phyloP scores from a whole-genome alignment of 1,140 invertebrate genomes.

The Drosophila gunungcola region DNA sequence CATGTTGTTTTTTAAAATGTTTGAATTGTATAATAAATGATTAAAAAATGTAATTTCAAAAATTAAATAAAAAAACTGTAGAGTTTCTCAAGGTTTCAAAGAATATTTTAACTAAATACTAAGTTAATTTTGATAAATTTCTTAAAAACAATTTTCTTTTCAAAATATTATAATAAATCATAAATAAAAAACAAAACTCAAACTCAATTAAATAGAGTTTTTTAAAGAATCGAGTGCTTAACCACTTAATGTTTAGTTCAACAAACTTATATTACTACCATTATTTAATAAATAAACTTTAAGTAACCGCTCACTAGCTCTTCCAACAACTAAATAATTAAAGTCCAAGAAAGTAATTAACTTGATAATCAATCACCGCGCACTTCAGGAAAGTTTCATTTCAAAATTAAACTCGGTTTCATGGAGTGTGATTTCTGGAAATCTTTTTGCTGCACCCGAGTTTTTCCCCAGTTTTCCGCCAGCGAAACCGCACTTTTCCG shows the following conservation, averaged over 20 bases:
- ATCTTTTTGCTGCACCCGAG: slow-evolving; percentile 22
- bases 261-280: background rate
- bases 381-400: slow-evolving; percentile 22
- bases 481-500: slow-evolving; percentile 22
- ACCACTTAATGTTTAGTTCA: too few species aligned
- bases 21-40: too few species aligned
- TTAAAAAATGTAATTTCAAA: background rate
- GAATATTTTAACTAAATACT: too few species aligned
- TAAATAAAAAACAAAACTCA: too few species aligned
- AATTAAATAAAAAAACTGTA: background rate
- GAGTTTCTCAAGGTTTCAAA: too few species aligned
- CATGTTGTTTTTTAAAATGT: too few species aligned
- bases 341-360: slow-evolving; percentile 29
- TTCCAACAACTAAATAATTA: background rate
- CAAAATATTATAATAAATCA: background rate
- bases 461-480: slow-evolving; percentile 1
- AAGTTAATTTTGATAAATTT: too few species aligned
- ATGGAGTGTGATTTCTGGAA: slow-evolving; percentile 25
- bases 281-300: background rate
- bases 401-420: slow-evolving; percentile 34
- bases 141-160: too few species aligned
- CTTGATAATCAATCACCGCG: slow-evolving; percentile 33
- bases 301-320: background rate
- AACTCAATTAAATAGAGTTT: too few species aligned
- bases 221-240: too few species aligned